Conservation (phyloP, 2,888 invertebrate species). For the Melipona beecheii region DNA sequence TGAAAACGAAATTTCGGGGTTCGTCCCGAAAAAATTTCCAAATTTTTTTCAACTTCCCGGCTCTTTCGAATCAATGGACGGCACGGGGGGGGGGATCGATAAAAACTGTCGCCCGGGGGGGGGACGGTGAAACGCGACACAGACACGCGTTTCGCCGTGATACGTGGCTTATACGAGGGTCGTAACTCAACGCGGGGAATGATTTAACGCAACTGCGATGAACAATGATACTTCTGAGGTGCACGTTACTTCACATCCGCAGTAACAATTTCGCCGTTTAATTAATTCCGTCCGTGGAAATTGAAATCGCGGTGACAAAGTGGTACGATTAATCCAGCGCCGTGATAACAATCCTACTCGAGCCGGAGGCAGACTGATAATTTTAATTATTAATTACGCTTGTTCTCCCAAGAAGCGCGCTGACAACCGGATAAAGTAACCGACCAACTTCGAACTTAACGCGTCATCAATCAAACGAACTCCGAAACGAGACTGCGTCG, state of each 20-base stretch:
- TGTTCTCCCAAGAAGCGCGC: too few relatives aligned
- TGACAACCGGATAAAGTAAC: not conserved
- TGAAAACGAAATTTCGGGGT: too few relatives aligned
- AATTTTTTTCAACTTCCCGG: not conserved
- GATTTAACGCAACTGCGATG: not conserved
- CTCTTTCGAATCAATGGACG: not conserved
- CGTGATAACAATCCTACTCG: not conserved
- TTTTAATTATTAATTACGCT: constrained; percentile 8
- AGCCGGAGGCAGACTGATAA: not conserved
- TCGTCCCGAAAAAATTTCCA: too few relatives aligned
- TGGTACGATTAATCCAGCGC: not conserved
- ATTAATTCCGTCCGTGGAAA: not conserved
- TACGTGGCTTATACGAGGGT: not conserved
- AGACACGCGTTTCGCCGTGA: not conserved
- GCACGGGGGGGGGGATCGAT: not conserved
- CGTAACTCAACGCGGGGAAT: not conserved
- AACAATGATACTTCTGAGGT: constrained; percentile 5
- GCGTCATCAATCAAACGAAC: not conserved
- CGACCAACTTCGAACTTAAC: not conserved
- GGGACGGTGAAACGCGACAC: not conserved
- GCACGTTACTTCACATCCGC: not conserved
- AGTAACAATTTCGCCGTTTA: not conserved
- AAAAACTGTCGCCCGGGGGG: not conserved
- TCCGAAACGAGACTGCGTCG: not conserved
- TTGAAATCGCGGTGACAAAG: constrained; percentile 4